Evolutionary conservation across 2,888 invertebrate species (phyloP).

Genomic region (Synanthedon myopaeformis): DNA sequence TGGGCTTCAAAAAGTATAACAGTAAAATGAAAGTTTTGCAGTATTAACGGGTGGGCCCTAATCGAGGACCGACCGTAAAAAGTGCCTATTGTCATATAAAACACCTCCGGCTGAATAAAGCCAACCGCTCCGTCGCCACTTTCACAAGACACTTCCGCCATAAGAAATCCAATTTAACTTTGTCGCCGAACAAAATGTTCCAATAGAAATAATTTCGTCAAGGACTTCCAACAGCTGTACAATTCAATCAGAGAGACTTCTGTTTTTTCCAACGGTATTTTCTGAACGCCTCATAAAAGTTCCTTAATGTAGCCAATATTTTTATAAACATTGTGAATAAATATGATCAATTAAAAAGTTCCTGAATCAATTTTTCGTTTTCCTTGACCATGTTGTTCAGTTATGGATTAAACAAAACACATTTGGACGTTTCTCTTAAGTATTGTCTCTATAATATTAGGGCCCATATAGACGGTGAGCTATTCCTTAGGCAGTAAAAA

Average conservation of each 20-base stretch:
- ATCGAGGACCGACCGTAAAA: conserved; percentile 16
- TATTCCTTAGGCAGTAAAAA: no score
- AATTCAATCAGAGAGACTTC: conserved; percentile 58
- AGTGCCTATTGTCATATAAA: conserved; percentile 48
- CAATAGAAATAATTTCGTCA: conserved; percentile 68
- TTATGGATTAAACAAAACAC: no score
- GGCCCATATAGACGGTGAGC: no score
- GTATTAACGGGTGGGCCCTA: not conserved
- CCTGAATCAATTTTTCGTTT: no score
- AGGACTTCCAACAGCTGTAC: conserved; percentile 60
- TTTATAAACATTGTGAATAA: conserved; percentile 18
- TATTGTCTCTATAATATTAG: no score
- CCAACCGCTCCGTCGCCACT: conserved; percentile 42
- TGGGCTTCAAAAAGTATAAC: not conserved
- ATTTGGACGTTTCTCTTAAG: no score
- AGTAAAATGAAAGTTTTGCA: not conserved
- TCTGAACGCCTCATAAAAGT: conserved; percentile 34
- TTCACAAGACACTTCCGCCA: conserved; percentile 49
- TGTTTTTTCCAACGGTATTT: conserved; percentile 42
- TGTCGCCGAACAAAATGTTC: conserved; percentile 63
- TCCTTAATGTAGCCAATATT: conserved; percentile 39
- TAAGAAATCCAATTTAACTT: conserved; percentile 70
- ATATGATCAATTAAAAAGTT: not conserved
- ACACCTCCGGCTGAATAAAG: conserved; percentile 44
- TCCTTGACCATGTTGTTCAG: no score